These are phyloP conservation scores for Myotis pilosus DNA, from an alignment of 2,797 vertebrate species.

Conservation along the genomic window DNA sequence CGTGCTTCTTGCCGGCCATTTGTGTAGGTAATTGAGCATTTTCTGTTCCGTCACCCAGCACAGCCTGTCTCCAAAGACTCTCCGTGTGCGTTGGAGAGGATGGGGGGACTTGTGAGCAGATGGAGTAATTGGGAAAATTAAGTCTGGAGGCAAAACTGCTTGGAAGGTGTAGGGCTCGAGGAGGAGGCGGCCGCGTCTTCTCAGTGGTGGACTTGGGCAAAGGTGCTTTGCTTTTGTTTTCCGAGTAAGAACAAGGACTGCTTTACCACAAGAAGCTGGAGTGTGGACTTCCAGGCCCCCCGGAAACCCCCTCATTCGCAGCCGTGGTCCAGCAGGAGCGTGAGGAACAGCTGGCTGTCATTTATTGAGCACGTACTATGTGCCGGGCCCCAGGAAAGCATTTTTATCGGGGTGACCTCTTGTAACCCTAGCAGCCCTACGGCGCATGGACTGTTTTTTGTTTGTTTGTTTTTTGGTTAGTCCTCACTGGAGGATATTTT, in stretches of 20 bases:
- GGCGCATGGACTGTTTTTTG: neutral
- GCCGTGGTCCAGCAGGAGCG: rapidly evolving
- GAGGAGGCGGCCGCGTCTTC: neutral
- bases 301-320: neutral
- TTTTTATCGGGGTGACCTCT: neutral
- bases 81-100: neutral
- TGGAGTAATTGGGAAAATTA: neutral
- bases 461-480: too few species aligned
- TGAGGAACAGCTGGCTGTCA: too few species aligned
- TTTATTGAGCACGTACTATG: neutral
- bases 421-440: neutral
- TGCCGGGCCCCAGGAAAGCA: neutral
- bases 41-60: neutral
- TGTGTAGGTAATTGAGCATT: constrained; percentile 27
- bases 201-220: neutral
- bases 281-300: neutral
- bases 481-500: too few species aligned
- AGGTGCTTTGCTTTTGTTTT: neutral
- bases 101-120: neutral
- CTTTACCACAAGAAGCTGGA: neutral
- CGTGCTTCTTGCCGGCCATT: neutral
- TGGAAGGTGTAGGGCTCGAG: neutral
- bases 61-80: constrained; percentile 37
- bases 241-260: neutral
- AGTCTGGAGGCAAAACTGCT: neutral